Conservation (phyloP, 2,888 invertebrate species). For the Eupsilia transversa region DNA sequence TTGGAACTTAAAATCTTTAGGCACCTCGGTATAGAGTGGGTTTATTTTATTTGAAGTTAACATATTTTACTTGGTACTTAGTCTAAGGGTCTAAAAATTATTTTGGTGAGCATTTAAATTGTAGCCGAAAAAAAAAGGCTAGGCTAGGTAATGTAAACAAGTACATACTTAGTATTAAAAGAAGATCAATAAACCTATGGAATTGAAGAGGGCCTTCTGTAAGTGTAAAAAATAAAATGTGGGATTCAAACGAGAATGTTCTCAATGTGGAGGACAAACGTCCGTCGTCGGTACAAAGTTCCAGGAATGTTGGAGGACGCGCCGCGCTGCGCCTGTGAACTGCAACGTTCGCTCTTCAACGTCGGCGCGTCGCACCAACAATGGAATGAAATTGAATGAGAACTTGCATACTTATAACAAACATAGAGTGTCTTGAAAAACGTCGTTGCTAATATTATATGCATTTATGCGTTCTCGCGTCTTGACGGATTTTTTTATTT, state of each 20-base stretch:
- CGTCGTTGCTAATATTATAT: slow-evolving; percentile 51
- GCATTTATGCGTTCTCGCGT: slow-evolving; percentile 58
- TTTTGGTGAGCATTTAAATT: too few relatives aligned
- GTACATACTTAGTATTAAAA: background rate
- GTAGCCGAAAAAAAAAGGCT: too few relatives aligned
- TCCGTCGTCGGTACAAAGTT: slow-evolving; percentile 71
- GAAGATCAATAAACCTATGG: background rate
- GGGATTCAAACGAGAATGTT: slow-evolving; percentile 67
- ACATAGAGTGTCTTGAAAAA: slow-evolving; percentile 47
- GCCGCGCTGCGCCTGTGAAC: slow-evolving; percentile 41
- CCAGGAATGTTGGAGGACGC: slow-evolving; percentile 72
- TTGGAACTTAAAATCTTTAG: too few relatives aligned
- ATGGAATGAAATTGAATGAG: slow-evolving; percentile 75
- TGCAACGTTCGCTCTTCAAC: slow-evolving; percentile 49
- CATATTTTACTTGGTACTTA: too few relatives aligned
- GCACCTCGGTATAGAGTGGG: too few relatives aligned
- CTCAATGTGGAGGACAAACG: slow-evolving; percentile 72
- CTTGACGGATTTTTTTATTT: slow-evolving; percentile 30
- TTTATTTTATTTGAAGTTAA: too few relatives aligned
- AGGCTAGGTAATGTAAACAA: background rate
- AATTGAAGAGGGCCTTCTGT: background rate
- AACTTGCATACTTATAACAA: slow-evolving; percentile 65
- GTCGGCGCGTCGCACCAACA: slow-evolving; percentile 63
- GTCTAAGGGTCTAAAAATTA: too few relatives aligned
- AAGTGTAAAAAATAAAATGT: slow-evolving; percentile 63